Evolutionary conservation across 2,888 invertebrate species (phyloP).

Genomic region (Polymixis lichenea): DNA sequence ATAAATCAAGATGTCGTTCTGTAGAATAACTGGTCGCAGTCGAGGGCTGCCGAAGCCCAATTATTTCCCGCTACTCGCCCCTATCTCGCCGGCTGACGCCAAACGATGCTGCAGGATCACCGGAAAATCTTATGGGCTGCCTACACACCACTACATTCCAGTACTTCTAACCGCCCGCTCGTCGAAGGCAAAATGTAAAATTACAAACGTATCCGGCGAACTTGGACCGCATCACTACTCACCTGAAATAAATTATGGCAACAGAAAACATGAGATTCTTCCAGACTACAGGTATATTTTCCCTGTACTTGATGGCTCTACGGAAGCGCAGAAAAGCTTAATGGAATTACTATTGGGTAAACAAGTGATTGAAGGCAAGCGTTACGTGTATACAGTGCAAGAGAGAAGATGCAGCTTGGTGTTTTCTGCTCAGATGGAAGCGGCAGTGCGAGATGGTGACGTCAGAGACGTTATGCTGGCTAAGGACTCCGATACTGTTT

Average conservation of each 20-base stretch:
- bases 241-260: constrained; percentile 91
- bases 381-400: constrained; percentile 94
- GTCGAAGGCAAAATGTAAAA: constrained; percentile 90
- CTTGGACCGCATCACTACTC: constrained; percentile 91
- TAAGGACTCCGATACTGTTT: constrained; percentile 93
- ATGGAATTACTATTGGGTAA: constrained; percentile 91
- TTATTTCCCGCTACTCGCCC: constrained; percentile 95
- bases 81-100: constrained; percentile 95
- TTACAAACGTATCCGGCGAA: constrained; percentile 92
- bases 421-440: constrained; percentile 93
- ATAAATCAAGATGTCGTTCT: constrained; percentile 92
- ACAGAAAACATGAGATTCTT: constrained; percentile 92
- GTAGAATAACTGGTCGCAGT: constrained; percentile 95
- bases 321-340: constrained; percentile 92
- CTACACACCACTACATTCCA: constrained; percentile 95
- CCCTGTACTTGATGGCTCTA: constrained; percentile 93
- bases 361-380: constrained; percentile 90
- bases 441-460: constrained; percentile 94
- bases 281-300: constrained; percentile 94
- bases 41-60: constrained; percentile 95
- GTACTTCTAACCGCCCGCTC: constrained; percentile 91
- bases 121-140: constrained; percentile 94
- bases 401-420: constrained; percentile 94
- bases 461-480: constrained; percentile 94
- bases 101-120: constrained; percentile 95